A percentile compares a stretch with the other conserved stretches of the same genome.
Conservation (phyloP, 2,888 invertebrate genomes). For the Hecatera dysodea region DNA sequence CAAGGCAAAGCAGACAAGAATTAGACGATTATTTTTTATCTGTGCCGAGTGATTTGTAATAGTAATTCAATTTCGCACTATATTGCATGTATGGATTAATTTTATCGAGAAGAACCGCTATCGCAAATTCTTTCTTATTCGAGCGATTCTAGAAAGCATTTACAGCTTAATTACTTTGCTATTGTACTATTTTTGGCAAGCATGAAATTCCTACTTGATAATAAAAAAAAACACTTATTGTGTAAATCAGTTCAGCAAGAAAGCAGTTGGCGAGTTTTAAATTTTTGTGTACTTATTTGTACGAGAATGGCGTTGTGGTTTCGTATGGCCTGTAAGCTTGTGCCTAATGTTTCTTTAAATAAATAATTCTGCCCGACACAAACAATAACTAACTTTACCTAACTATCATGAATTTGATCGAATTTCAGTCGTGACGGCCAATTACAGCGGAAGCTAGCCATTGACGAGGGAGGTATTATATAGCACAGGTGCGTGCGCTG, state of each 20-base stretch:
- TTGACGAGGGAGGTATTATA: too few relatives aligned
- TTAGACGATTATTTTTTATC: not conserved
- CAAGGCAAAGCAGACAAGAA: too few relatives aligned
- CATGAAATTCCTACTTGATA: not conserved
- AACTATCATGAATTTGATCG: too few relatives aligned
- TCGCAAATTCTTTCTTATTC: not conserved
- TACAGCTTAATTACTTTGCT: not conserved
- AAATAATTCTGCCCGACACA: too few relatives aligned
- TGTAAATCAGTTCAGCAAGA: not conserved
- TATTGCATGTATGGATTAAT: not conserved
- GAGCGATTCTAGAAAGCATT: not conserved
- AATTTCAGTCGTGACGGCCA: too few relatives aligned
- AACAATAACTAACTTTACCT: too few relatives aligned
- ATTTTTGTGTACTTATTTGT: too few relatives aligned
- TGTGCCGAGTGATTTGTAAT: not conserved
- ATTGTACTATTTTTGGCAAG: not conserved
- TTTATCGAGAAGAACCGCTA: not conserved
- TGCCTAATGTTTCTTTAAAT: too few relatives aligned
- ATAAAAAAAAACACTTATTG: not conserved
- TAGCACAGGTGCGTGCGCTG: too few relatives aligned
- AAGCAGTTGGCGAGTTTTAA: not conserved
- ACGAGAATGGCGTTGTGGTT: too few relatives aligned
- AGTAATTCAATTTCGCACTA: not conserved
- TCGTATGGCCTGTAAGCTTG: too few relatives aligned
- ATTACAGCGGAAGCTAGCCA: too few relatives aligned